Conservation (phyloP, 2,113 vertebrate species). For the Cichladusa arquata region DNA sequence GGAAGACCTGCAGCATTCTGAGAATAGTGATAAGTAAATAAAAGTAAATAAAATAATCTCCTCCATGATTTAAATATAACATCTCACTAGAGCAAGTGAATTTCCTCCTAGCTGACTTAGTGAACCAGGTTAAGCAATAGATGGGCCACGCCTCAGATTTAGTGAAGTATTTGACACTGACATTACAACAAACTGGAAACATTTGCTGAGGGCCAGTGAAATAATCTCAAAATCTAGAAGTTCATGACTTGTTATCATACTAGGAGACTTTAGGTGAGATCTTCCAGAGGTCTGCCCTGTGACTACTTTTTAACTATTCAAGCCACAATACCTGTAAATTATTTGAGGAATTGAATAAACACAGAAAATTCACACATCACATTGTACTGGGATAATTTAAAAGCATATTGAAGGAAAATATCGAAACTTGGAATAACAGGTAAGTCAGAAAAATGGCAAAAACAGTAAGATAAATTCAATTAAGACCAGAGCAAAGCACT, state of each 20-base stretch:
- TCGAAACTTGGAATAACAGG: neutral
- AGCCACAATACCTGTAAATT: neutral
- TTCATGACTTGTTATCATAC: neutral
- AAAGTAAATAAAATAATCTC: neutral
- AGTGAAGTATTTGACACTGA: neutral
- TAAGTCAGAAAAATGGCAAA: neutral
- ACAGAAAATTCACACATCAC: neutral
- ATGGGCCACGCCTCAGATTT: neutral
- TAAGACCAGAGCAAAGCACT: neutral
- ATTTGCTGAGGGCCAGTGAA: neutral
- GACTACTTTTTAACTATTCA: neutral
- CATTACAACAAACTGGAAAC: neutral
- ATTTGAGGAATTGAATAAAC: neutral
- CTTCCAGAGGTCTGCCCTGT: neutral
- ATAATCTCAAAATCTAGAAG: neutral
- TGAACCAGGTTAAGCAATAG: neutral
- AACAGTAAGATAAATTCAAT: neutral
- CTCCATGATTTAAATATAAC: neutral
- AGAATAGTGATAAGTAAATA: neutral
- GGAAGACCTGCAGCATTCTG: neutral
- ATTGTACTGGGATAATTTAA: neutral
- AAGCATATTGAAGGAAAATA: neutral
- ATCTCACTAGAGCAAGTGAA: neutral
- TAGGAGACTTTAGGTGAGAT: neutral
- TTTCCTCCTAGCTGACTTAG: neutral